These are phyloP conservation scores for Pilophorus perplexus DNA, from an alignment of 2,888 invertebrate genomes.

Conservation along the genomic window DNA sequence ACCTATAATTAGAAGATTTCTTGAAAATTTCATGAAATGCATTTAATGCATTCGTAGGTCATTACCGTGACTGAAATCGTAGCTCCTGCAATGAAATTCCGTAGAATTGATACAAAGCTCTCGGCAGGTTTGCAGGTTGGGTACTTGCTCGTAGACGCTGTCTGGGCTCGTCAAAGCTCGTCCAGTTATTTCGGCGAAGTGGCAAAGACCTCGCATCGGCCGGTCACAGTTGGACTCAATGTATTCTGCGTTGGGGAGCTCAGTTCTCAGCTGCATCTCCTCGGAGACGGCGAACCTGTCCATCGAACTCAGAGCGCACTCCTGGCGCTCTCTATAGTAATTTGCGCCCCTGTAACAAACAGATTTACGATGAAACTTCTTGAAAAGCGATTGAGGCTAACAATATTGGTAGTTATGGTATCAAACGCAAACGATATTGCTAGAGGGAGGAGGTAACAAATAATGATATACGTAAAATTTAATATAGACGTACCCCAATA, in stretches of 20 bases:
- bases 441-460: too few relatives aligned
- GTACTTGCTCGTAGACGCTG: conserved; percentile 52
- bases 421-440: too few relatives aligned
- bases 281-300: conserved; percentile 52
- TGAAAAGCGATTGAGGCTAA: too few relatives aligned
- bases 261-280: conserved; percentile 47
- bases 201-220: conserved; percentile 52
- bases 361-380: too few relatives aligned
- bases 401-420: too few relatives aligned
- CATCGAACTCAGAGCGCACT: conserved; percentile 53
- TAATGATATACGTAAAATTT: too few relatives aligned
- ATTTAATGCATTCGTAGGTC: too few relatives aligned
- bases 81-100: conserved; percentile 53
- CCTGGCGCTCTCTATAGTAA: conserved; percentile 51
- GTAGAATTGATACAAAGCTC: conserved; percentile 52
- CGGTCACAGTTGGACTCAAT: conserved; percentile 55
- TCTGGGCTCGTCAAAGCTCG: conserved; percentile 53
- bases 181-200: conserved; percentile 51
- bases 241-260: conserved; percentile 51
- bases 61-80: conserved; percentile 53
- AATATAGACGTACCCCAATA: too few relatives aligned
- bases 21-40: too few relatives aligned
- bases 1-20: too few relatives aligned
- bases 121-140: conserved; percentile 52
- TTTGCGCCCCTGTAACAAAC: conserved; percentile 53